phyloP scores from a whole-genome alignment of 2,888 invertebrate genomes.

The Himalopsyche kuldschensis region DNA sequence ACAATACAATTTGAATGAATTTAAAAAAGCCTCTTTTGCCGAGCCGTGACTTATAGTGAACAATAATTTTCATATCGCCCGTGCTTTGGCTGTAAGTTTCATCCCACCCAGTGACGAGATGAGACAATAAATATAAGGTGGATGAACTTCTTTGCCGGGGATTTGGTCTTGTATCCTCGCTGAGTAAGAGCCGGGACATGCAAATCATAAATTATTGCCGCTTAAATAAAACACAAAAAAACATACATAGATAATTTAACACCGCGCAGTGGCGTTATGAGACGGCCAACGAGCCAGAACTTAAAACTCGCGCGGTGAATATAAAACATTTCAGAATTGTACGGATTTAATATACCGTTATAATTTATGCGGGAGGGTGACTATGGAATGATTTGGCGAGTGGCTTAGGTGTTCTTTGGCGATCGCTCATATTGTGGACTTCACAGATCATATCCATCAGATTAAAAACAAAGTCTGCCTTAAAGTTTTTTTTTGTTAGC shows the following conservation, averaged over 20 bases:
- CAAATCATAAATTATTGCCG: slow-evolving; percentile 40
- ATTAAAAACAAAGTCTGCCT: no score
- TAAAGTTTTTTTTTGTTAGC: no score
- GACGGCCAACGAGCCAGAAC: slow-evolving; percentile 10
- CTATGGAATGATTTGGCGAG: not conserved
- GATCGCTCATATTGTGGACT: slow-evolving; percentile 8
- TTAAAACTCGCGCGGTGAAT: slow-evolving; percentile 20
- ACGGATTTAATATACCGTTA: slow-evolving; percentile 36
- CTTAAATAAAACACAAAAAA: slow-evolving; percentile 30
- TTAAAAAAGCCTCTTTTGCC: no score
- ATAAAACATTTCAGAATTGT: slow-evolving; percentile 32
- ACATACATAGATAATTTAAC: slow-evolving; percentile 7
- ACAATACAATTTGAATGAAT: no score
- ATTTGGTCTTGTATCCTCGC: slow-evolving; percentile 30
- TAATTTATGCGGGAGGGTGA: slow-evolving; percentile 37
- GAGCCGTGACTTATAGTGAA: no score
- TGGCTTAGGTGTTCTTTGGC: slow-evolving; percentile 10
- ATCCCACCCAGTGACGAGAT: slow-evolving; percentile 11
- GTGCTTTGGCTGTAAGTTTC: not conserved
- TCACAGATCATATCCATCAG: no score
- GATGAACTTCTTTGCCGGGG: slow-evolving; percentile 38
- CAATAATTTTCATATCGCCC: no score
- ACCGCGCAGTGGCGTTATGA: slow-evolving; percentile 2
- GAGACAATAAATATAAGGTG: slow-evolving; percentile 40
- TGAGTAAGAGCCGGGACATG: slow-evolving; percentile 38